Evolutionary conservation across 1,140 invertebrate genomes (phyloP).

Genomic region (Galleria mellonella): DNA sequence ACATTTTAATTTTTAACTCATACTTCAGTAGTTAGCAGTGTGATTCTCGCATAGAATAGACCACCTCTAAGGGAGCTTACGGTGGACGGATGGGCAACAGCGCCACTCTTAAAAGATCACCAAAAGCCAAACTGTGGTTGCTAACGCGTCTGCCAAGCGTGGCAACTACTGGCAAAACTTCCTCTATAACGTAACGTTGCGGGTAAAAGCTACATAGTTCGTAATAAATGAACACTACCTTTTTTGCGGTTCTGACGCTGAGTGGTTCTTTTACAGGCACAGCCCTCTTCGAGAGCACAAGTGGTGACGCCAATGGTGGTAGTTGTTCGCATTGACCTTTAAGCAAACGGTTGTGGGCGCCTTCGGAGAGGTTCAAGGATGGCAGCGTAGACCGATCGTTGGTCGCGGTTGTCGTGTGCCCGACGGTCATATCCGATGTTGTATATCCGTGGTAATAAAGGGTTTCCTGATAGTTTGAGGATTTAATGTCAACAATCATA

Average conservation of each 20-base stretch:
- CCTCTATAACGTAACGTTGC: too few species aligned
- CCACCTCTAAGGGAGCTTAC: too few species aligned
- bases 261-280: conserved; percentile 33
- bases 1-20: too few species aligned
- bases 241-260: conserved; percentile 37
- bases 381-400: conserved; percentile 52
- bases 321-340: conserved; percentile 58
- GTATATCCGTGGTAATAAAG: conserved; percentile 66
- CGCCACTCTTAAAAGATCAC: too few species aligned
- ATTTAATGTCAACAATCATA: not conserved
- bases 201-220: too few species aligned
- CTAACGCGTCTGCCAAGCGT: too few species aligned
- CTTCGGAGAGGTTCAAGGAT: conserved; percentile 48
- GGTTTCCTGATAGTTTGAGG: conserved; percentile 45
- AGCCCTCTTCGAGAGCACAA: conserved; percentile 41
- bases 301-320: conserved; percentile 60
- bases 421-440: conserved; percentile 64
- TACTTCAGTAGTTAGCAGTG: too few species aligned
- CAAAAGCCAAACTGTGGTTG: too few species aligned
- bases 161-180: too few species aligned
- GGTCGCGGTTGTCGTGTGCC: conserved; percentile 41
- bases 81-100: too few species aligned
- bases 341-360: conserved; percentile 36
- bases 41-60: too few species aligned
- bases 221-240: conserved; percentile 25